Evolutionary conservation across 2,113 vertebrate species (phyloP).

Genomic region (Gopherus evgoodei): DNA sequence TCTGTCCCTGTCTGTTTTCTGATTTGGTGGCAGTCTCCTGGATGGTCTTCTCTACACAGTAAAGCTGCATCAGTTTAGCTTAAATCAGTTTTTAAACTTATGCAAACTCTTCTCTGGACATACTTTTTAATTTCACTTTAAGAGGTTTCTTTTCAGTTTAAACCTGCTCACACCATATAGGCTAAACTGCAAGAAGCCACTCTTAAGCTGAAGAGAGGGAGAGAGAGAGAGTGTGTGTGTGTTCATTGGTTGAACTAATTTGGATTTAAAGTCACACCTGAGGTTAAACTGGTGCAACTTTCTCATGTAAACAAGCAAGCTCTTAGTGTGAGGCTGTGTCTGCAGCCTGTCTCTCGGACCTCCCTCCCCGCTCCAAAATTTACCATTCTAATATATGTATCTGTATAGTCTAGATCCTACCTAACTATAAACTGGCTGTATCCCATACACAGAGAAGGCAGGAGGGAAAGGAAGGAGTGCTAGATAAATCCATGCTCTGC

Average conservation of each 20-base stretch:
- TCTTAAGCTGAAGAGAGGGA: not conserved
- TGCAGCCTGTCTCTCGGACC: rapidly evolving
- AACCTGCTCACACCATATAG: not conserved
- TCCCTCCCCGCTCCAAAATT: rapidly evolving
- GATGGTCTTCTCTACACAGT: constrained; percentile 27
- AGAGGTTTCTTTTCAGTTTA: not conserved
- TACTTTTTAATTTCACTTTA: not conserved
- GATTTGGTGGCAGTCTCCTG: not conserved
- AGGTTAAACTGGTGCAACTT: not conserved
- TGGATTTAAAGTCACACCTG: not conserved
- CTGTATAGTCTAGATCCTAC: not conserved
- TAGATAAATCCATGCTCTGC: not conserved
- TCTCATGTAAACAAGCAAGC: not conserved
- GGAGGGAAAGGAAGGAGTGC: not conserved
- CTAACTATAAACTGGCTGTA: not conserved
- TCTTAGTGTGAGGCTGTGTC: not conserved
- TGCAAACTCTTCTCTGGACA: constrained; percentile 15
- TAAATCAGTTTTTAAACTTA: not conserved
- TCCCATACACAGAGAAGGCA: not conserved
- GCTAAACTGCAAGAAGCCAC: not conserved
- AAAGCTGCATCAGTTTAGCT: not conserved
- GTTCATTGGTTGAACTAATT: not conserved
- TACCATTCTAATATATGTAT: not conserved
- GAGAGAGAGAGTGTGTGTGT: not conserved
- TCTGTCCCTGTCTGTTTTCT: not conserved